Evolutionary conservation across 1,140 invertebrate genomes (phyloP).

Genomic region (Rhagoletis pomonella): DNA sequence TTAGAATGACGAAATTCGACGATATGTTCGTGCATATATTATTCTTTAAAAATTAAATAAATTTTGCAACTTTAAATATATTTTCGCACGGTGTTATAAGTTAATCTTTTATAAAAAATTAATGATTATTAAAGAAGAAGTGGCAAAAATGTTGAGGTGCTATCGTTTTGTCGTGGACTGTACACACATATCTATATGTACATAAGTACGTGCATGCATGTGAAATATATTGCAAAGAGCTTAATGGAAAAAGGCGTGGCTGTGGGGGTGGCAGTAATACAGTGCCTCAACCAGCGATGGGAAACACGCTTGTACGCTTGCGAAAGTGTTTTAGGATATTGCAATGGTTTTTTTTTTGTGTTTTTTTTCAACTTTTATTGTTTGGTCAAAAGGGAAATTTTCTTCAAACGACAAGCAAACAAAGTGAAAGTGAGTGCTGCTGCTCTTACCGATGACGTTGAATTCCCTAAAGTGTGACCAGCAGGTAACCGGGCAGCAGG

Average conservation of each 20-base stretch:
- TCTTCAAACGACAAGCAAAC: not conserved
- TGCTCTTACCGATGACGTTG: not conserved
- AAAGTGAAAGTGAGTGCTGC: slow-evolving; percentile 23
- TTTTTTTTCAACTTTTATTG: not conserved
- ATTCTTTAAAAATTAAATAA: too few species aligned
- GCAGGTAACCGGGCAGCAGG: not conserved
- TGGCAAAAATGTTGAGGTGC: too few species aligned
- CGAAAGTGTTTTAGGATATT: slow-evolving; percentile 26
- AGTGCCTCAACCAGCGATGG: not conserved
- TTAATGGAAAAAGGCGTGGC: not conserved
- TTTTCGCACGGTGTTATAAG: too few species aligned
- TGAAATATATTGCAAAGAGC: not conserved
- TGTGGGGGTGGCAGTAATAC: not conserved
- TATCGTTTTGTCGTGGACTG: too few species aligned
- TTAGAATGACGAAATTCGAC: too few species aligned
- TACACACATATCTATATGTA: not conserved
- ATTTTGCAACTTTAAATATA: too few species aligned
- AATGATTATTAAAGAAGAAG: too few species aligned
- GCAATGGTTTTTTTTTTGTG: not conserved
- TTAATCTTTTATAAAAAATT: too few species aligned
- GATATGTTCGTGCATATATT: too few species aligned
- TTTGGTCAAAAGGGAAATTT: slow-evolving; percentile 25
- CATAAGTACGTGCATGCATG: not conserved
- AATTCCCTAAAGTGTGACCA: slow-evolving; percentile 20
- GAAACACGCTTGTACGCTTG: not conserved